Base-by-base conservation (phyloP, 2,888 invertebrate species). In the Rhamphomyia laevipes region DNA sequence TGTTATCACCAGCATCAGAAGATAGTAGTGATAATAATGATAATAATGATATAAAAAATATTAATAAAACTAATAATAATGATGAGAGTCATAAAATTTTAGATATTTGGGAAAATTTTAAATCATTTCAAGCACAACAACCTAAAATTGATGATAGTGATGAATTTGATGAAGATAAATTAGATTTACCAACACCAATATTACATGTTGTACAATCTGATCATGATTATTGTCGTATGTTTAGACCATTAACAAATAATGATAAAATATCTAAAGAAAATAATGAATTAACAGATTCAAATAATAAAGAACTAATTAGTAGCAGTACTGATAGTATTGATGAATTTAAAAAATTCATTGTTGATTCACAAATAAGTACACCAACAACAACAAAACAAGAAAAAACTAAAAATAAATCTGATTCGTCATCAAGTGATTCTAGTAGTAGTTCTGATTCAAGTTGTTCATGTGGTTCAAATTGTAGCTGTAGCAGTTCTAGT, bases 391-490 rank as follows among this genome's bases (percentile, higher is more conserved):
- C n/a, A 7, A 61, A 59, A 48, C 53, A 47, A 43, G 59, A 55
- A 51, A 21, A 42, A 9, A n/a, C 23, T 15, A 9, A 3, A 42
- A 27, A 41, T 49, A 48, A 47, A 6, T 52, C 51, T 47, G 57
- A 76, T 53, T 81, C 82, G 17, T 84, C 85, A 2, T 84, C 85
- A 1, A 85, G 84, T 61, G 81, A 80, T 58, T 84, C 85, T 17
- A 86, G 85, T 54, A 84, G 84, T 57, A 84, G 82, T 58, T 84
- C 83, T 53, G 81, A 78, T 57, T 84, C 86, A 2, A 85, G 83
- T 61, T 88, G 88, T 61, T 84, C 86, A 0, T 88, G 89, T 63
- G 86, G 86, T 4, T 82, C 86, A 3, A 87, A 88, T 62, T 89
- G 89, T 61, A 87, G 86, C 55, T 89, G 89, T 63, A 83, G 82